These are phyloP conservation scores for Trachelus iudaicus DNA, from an alignment of 2,888 invertebrate genomes.

Conservation along the genomic window DNA sequence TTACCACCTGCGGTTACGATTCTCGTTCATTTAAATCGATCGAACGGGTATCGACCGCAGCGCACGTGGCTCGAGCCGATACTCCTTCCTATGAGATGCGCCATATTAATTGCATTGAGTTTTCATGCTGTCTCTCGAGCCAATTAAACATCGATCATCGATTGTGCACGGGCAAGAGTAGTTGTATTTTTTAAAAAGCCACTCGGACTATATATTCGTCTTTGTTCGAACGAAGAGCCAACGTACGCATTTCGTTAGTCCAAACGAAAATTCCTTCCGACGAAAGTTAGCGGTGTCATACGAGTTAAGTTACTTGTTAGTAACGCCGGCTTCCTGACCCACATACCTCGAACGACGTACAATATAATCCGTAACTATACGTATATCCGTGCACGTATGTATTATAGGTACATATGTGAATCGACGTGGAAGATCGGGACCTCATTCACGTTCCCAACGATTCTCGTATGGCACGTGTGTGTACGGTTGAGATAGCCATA, in stretches of 20 bases:
- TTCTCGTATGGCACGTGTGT: constrained; percentile 11
- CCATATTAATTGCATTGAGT: neutral
- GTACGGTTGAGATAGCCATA: neutral
- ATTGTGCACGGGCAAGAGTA: neutral
- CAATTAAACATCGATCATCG: neutral
- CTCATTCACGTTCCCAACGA: constrained; percentile 30
- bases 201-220: neutral
- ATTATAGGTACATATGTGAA: neutral
- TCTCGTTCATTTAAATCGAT: neutral
- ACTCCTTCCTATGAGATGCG: neutral
- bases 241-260: constrained; percentile 30
- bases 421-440: constrained; percentile 18
- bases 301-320: constrained; percentile 44
- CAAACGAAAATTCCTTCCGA: constrained; percentile 39
- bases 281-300: constrained; percentile 39
- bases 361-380: constrained; percentile 15
- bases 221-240: constrained; percentile 1
- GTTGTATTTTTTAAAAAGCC: neutral
- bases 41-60: neutral
- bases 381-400: neutral
- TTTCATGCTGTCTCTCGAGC: neutral
- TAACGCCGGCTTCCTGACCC: constrained; percentile 60
- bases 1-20: neutral
- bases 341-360: constrained; percentile 54
- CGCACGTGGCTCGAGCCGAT: neutral